Conservation (phyloP, 1,140 invertebrate genomes). For the Heliconius congener region DNA sequence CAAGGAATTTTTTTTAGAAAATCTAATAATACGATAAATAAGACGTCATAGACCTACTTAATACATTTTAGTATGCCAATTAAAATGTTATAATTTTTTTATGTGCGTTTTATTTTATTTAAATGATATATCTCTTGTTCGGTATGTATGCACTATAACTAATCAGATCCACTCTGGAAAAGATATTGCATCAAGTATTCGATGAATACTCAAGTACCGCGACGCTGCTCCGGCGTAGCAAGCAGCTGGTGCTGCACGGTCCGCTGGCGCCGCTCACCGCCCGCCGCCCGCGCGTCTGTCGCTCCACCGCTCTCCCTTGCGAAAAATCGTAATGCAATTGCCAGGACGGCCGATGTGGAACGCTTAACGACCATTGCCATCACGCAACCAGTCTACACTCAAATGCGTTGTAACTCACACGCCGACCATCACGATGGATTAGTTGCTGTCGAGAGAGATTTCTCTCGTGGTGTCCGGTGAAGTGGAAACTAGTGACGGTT, state of each 20-base stretch:
- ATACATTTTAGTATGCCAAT: too few species aligned
- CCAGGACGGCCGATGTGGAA: conserved; percentile 78
- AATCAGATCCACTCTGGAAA: conserved; percentile 15
- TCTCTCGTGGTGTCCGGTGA: conserved; percentile 61
- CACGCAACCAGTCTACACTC: conserved; percentile 78
- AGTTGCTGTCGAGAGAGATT: conserved; percentile 73
- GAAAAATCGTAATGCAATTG: conserved; percentile 81
- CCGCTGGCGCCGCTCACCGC: conserved; percentile 62
- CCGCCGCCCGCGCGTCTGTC: conserved; percentile 59
- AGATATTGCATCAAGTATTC: conserved; percentile 15
- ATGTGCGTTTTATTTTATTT: background rate
- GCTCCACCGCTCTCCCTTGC: conserved; percentile 75
- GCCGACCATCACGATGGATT: conserved; percentile 77
- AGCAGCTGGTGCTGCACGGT: conserved; percentile 73
- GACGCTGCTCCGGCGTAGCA: conserved; percentile 48
- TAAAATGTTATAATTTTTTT: too few species aligned
- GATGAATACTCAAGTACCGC: conserved; percentile 23
- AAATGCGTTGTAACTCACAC: conserved; percentile 78
- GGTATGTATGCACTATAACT: background rate
- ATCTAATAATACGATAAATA: too few species aligned
- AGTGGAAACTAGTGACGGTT: conserved; percentile 60
- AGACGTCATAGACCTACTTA: too few species aligned
- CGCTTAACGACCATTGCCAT: conserved; percentile 69
- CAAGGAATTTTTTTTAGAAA: too few species aligned
- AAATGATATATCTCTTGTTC: background rate